Percentiles rank a stretch among this genome's conserved stretches.
These are phyloP conservation scores for Epirrhoe alternata DNA, from an alignment of 2,888 invertebrate species.

Conservation along the genomic window DNA sequence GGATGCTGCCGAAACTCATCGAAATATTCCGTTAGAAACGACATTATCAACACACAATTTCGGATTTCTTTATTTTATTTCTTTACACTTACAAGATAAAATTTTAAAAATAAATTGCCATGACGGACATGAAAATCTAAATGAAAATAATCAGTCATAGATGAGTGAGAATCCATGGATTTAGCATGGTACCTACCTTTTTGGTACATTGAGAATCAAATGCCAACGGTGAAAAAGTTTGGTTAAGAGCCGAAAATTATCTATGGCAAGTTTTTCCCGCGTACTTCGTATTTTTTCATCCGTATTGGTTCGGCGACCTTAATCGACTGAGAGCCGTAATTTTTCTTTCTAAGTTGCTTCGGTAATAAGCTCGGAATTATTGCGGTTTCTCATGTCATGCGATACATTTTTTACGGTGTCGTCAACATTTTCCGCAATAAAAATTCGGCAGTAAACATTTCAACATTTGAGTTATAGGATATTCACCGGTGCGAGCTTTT, in stretches of 20 bases:
- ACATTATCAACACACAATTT: slow-evolving; percentile 59
- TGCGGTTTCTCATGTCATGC: slow-evolving; percentile 74
- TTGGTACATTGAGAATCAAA: too few relatives aligned
- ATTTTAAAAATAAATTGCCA: slow-evolving; percentile 7
- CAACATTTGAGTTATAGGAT: slow-evolving; percentile 39
- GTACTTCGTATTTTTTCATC: slow-evolving; percentile 5
- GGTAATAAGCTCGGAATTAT: slow-evolving; percentile 70
- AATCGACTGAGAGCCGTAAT: slow-evolving; percentile 59
- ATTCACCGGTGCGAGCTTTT: slow-evolving; percentile 34
- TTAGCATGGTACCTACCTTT: too few relatives aligned
- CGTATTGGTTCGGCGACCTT: slow-evolving; percentile 42
- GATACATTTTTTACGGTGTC: slow-evolving; percentile 55
- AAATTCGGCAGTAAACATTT: slow-evolving; percentile 36
- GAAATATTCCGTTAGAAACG: slow-evolving; percentile 80
- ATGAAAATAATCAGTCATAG: slow-evolving; percentile 16
- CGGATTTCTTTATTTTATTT: slow-evolving; percentile 15
- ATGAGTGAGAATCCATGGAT: not conserved
- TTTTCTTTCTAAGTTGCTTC: slow-evolving; percentile 62
- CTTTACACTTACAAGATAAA: not conserved
- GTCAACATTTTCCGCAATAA: slow-evolving; percentile 58
- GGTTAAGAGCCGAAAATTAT: not conserved
- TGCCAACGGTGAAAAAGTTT: not conserved
- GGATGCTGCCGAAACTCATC: slow-evolving; percentile 76
- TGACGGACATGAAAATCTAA: slow-evolving; percentile 2
- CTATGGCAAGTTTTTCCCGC: not conserved